These are phyloP conservation scores for Macrocentrus cingulum DNA, from an alignment of 1,140 invertebrate genomes.

Conservation along the genomic window DNA sequence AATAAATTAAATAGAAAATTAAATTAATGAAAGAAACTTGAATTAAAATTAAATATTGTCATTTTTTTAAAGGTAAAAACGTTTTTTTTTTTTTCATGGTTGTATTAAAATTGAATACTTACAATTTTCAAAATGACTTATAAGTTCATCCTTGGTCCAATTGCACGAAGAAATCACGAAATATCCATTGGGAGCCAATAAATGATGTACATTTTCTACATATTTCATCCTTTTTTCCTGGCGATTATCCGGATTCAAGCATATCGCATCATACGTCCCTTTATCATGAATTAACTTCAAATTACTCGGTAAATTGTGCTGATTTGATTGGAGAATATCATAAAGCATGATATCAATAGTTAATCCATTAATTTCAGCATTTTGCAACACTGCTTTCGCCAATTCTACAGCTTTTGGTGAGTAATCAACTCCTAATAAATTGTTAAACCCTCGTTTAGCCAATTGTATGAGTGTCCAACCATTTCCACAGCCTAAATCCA, in stretches of 20 bases:
- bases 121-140: slow-evolving; percentile 69
- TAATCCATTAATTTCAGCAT: slow-evolving; percentile 50
- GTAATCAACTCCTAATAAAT: slow-evolving; percentile 84
- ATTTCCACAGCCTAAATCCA: slow-evolving; percentile 87
- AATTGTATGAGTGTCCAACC: slow-evolving; percentile 81
- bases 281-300: slow-evolving; percentile 81
- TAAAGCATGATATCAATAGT: slow-evolving; percentile 64
- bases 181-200: slow-evolving; percentile 65
- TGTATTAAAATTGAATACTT: slow-evolving; percentile 40
- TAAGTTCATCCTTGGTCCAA: slow-evolving; percentile 85
- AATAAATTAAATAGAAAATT: slow-evolving; percentile 33
- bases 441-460: slow-evolving; percentile 71
- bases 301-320: slow-evolving; percentile 39
- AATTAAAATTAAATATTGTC: slow-evolving; percentile 14
- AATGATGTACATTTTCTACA: slow-evolving; percentile 64
- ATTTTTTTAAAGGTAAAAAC: too few relatives aligned
- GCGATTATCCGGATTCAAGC: slow-evolving; percentile 72
- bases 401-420: slow-evolving; percentile 76
- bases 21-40: slow-evolving; percentile 11
- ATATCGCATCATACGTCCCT: slow-evolving; percentile 92
- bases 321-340: slow-evolving; percentile 60
- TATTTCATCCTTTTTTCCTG: slow-evolving; percentile 68
- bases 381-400: slow-evolving; percentile 66
- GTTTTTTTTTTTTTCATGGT: too few relatives aligned
- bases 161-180: slow-evolving; percentile 93